phyloP scores from a whole-genome alignment of 1,140 invertebrate species.

The Danaus plexippus region DNA sequence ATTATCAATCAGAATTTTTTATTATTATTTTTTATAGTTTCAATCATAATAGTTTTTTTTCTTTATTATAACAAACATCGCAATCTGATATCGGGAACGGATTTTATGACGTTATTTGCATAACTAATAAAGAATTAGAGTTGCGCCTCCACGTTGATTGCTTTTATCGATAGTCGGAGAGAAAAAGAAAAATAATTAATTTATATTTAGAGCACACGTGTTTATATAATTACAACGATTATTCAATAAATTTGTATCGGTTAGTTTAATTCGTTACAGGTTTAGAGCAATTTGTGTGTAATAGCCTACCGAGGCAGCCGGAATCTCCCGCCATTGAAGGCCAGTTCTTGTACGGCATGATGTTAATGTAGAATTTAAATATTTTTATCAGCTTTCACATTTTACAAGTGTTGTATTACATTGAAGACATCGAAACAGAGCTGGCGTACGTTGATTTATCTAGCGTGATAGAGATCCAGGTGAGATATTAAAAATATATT shows the following conservation, averaged over 20 bases:
- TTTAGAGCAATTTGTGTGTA: conserved; percentile 53
- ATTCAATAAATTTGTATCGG: conserved; percentile 22
- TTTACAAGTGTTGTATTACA: not conserved
- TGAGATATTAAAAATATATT: conserved; percentile 32
- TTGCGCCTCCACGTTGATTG: conserved; percentile 25
- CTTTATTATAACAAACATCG: too few species aligned
- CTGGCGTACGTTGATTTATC: conserved; percentile 76
- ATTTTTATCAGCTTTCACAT: conserved; percentile 44
- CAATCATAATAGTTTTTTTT: too few species aligned
- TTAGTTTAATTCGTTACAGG: conserved; percentile 26
- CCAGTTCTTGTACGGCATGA: conserved; percentile 34
- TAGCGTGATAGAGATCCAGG: conserved; percentile 76
- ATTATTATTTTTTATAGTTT: too few species aligned
- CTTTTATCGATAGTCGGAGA: conserved; percentile 20
- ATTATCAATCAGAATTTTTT: too few species aligned
- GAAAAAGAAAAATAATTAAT: conserved; percentile 16
- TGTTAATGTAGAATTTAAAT: conserved; percentile 34
- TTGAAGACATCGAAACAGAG: conserved; percentile 52
- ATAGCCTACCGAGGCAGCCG: conserved; percentile 46
- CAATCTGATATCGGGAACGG: conserved; percentile 18
- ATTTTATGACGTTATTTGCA: conserved; percentile 40
- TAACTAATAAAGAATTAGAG: conserved; percentile 33
- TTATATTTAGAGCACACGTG: conserved; percentile 10
- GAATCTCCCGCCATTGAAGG: conserved; percentile 49
- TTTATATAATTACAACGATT: conserved; percentile 25